Percentiles rank a stretch among this genome's conserved stretches.
Evolutionary conservation across 2,113 vertebrate genomes (phyloP).

Genomic region (Pseudorhombus dupliciocellatus): DNA sequence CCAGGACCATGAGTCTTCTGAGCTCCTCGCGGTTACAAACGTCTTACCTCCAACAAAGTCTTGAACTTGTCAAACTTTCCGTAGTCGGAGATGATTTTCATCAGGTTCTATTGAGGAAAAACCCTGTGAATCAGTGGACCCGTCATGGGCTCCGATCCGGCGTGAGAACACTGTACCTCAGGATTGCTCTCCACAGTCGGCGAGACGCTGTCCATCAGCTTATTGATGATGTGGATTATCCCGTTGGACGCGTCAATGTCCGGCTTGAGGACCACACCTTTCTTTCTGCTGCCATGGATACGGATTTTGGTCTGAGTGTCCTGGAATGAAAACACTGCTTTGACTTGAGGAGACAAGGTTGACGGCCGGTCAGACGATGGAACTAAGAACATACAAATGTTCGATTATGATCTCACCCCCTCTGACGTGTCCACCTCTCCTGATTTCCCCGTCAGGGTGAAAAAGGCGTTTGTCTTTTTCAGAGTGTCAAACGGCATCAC

Average conservation of each 20-base stretch:
- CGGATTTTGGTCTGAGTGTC: constrained; percentile 79
- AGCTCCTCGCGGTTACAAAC: background rate
- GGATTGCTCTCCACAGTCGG: constrained; percentile 82
- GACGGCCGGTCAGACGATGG: no score
- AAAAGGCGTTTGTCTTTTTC: constrained; percentile 80
- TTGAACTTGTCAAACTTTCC: constrained; percentile 84
- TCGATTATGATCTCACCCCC: constrained; percentile 81
- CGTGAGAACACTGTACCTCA: constrained; percentile 74
- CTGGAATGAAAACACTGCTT: background rate
- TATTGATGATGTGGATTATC: constrained; percentile 89
- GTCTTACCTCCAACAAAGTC: constrained; percentile 84
- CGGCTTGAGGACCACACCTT: constrained; percentile 80
- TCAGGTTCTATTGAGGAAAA: constrained; percentile 84
- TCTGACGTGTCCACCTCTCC: constrained; percentile 80
- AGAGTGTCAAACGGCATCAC: constrained; percentile 80
- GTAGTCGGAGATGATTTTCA: constrained; percentile 84
- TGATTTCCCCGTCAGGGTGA: constrained; percentile 88
- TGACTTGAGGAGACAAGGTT: background rate
- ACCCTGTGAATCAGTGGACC: background rate
- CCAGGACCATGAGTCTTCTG: background rate
- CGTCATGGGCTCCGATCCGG: background rate
- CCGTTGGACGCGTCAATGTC: constrained; percentile 90
- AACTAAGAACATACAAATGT: no score
- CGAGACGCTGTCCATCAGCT: constrained; percentile 84
- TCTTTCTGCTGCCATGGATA: constrained; percentile 84